Conservation (phyloP, 2,888 invertebrate genomes). For the Minunthozetes semirufus region DNA sequence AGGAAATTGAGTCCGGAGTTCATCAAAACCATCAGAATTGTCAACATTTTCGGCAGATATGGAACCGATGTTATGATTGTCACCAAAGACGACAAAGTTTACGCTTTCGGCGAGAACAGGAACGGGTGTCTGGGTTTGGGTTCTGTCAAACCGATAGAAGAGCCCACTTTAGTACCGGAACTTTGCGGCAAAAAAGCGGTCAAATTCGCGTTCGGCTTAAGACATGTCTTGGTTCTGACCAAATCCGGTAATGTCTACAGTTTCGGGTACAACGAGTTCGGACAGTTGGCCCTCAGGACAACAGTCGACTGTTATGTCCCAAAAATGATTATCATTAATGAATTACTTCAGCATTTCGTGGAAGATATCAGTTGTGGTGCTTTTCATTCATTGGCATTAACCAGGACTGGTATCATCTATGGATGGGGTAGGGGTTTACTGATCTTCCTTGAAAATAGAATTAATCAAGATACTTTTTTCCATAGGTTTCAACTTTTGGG, state of each 20-base stretch:
- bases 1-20: conserved; percentile 54
- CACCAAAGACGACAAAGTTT: conserved; percentile 56
- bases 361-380: conserved; percentile 14
- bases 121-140: conserved; percentile 56
- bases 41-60: conserved; percentile 56
- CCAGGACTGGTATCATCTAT: conserved; percentile 12
- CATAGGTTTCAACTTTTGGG: conserved; percentile 24
- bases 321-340: conserved; percentile 2
- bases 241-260: background rate
- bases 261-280: conserved; percentile 20
- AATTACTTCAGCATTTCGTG: background rate
- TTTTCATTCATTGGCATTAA: conserved; percentile 18
- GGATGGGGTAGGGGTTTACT: background rate
- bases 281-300: conserved; percentile 16
- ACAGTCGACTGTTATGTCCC: conserved; percentile 12
- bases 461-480: background rate
- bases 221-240: conserved; percentile 4
- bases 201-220: background rate
- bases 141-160: conserved; percentile 44
- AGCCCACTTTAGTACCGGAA: background rate
- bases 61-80: conserved; percentile 58
- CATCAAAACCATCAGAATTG: conserved; percentile 52
- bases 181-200: background rate
- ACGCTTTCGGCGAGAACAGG: conserved; percentile 55
- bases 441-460: background rate